Evolutionary conservation across 1,140 invertebrate genomes (phyloP), one percentile per base, ranked within the genome.

Genomic region (Rhizoglyphus robini): DNA sequence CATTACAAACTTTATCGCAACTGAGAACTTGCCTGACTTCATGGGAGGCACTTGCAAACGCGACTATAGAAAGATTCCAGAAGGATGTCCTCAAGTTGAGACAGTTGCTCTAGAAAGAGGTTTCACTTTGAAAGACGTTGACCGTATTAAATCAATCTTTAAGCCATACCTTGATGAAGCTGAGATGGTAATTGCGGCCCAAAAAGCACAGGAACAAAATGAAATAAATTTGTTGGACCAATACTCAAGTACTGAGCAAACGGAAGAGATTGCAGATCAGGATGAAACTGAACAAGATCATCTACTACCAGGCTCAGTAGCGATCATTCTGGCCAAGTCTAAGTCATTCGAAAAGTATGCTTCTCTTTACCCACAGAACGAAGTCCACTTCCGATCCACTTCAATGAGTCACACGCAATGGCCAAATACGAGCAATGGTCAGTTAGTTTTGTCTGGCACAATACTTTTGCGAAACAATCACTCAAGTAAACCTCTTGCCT

Each of bases 41-140:
- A 63, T 63, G 59, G 60, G 59, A 2, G 65, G 60, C 13, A 63
- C 46, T 0, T 63, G 60, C 54, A 62, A 54, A 41, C 20, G 32
- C 11, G 62, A 66, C 57, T 68, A 68, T 48, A 54, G 64, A 34
- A 18, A 34, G 3, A 49, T 65, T 31, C 67, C 67, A n/a, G 58
- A 41, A 30, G 31, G 27, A 36, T 54, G 38, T 34, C 38, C 18
- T 18, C 15, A 38, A 32, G 29, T 48, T 27, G 64, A 30, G 23
- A 23, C 57, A 38, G 23, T 61, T 3, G 31, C 25, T 20, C 18
- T 27, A 31, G 48, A 65, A 25, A 13, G 20, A 32, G 51, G 51
- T 15, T 32, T 57, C 3, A 31, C 48, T 2, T n/a, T 25, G 4
- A 29, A 54, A 34, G 29, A 65, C 8, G 30, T 61, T 31, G 31